Evolutionary conservation across 1,140 invertebrate genomes (phyloP).

Genomic region (Eumeta japonica): DNA sequence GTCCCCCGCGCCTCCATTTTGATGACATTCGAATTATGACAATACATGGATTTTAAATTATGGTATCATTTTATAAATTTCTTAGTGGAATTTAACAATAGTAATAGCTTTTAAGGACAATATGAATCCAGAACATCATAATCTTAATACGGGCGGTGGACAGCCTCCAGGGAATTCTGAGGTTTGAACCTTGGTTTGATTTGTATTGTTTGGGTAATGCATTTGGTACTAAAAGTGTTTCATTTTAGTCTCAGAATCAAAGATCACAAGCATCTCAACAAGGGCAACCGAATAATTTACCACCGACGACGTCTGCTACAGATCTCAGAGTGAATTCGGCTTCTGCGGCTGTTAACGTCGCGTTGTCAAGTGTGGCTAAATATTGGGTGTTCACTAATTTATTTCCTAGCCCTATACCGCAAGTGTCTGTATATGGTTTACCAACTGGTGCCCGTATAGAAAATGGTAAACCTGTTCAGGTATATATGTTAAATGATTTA

Average conservation of each 20-base stretch:
- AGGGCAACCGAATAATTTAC: slow-evolving; percentile 28
- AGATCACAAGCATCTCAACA: slow-evolving; percentile 33
- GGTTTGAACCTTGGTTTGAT: slow-evolving; percentile 43
- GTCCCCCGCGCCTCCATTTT: slow-evolving; percentile 62
- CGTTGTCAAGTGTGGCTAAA: slow-evolving; percentile 64
- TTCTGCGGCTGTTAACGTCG: slow-evolving; percentile 61
- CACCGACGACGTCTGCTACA: slow-evolving; percentile 57
- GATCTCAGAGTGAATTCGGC: slow-evolving; percentile 62
- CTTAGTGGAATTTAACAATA: slow-evolving; percentile 22
- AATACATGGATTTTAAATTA: slow-evolving; percentile 52
- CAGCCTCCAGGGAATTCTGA: slow-evolving; percentile 54
- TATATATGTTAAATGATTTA: slow-evolving; percentile 27
- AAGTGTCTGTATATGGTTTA: slow-evolving; percentile 63
- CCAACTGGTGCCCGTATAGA: slow-evolving; percentile 56
- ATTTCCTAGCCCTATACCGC: slow-evolving; percentile 62
- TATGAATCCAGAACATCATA: slow-evolving; percentile 60
- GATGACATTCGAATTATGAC: slow-evolving; percentile 61
- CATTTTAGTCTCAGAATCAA: slow-evolving; percentile 39
- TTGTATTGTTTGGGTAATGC: slow-evolving; percentile 14
- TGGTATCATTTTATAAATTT: slow-evolving; percentile 47
- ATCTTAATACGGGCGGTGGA: slow-evolving; percentile 56
- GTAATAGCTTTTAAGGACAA: slow-evolving; percentile 24
- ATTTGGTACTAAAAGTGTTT: slow-evolving; percentile 14
- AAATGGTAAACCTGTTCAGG: slow-evolving; percentile 62
- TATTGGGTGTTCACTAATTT: slow-evolving; percentile 69